Evolutionary conservation across 2,113 vertebrate species (phyloP), one percentile per base, ranked within the genome.

Genomic region (Sapajus apella): DNA sequence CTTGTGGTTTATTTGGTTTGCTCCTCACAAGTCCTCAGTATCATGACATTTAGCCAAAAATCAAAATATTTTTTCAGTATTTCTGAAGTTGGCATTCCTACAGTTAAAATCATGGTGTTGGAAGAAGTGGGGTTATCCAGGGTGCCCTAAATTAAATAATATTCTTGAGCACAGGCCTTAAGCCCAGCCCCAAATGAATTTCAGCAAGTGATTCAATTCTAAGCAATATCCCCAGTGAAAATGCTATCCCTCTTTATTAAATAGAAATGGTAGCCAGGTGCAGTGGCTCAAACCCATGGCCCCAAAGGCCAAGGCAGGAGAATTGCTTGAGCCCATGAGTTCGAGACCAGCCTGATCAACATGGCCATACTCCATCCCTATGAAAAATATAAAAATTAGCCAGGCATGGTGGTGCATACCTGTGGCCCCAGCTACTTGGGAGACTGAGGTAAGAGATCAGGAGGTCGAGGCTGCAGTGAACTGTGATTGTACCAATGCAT

Each of bases 161-260:
- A 64, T 14, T 43, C 76, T 47, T 27, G 32, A 64, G 16, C n/a
- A 40, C 32, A 77, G 58, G 10, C 70, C 10, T 32, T 66, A 75
- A 66, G 47, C 45, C 25, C 10, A 9, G 13, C 52, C 5, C 45
- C 20, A 6, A 27, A 6, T 23, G 14, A 40, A 37, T 6, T 72
- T 30, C 27, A 64, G 27, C 52, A 61, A 1, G 3, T n/a, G 2
- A 45, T 3, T 56, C 37, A 58, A 21, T 84, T 75, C 20, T 92
- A 37, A 85, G 52, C 30, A 68, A 43, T 2, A 73, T 13, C 7
- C 43, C 47, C 30, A 13, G n/a, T 40, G 61, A 8, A 43, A 9
- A 6, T 2, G 1, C 0, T 66, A 0, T 6, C 23, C 1, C 3
- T n/a, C 40, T 55, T 64, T 61, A 16, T 37, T 43, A 47, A 76